These are phyloP conservation scores for Gallinago jamesoni DNA, from an alignment of 2,113 vertebrate species.

Conservation along the genomic window DNA sequence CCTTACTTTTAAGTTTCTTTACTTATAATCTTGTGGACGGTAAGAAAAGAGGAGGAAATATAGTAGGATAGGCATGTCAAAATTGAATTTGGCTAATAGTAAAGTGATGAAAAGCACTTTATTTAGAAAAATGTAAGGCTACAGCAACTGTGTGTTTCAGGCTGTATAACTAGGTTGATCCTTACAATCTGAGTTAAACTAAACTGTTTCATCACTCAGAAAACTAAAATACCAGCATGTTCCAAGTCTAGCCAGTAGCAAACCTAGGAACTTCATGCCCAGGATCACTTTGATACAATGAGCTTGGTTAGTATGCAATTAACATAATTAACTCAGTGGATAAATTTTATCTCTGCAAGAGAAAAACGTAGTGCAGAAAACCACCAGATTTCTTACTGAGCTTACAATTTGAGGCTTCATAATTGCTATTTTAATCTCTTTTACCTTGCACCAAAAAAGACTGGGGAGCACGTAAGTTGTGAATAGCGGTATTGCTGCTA, in stretches of 20 bases:
- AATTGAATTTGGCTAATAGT: background rate
- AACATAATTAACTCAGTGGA: background rate
- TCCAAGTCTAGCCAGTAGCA: background rate
- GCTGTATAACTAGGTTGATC: background rate
- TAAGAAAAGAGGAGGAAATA: background rate
- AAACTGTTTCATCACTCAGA: background rate
- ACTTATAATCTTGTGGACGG: background rate
- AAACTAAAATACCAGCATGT: background rate
- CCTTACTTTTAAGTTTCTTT: background rate
- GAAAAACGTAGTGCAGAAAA: background rate
- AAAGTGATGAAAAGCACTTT: background rate
- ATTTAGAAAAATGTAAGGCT: background rate
- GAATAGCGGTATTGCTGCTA: background rate
- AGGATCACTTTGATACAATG: background rate
- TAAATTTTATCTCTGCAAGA: background rate
- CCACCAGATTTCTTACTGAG: background rate
- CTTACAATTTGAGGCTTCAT: background rate
- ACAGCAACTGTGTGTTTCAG: background rate
- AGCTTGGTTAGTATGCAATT: background rate
- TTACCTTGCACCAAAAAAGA: background rate
- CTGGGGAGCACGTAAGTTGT: accelerated
- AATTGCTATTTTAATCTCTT: background rate
- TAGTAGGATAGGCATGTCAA: background rate
- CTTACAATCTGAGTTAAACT: background rate
- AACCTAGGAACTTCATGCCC: background rate